phyloP scores from a whole-genome alignment of 1,140 invertebrate species.

The Hypothenemus hampei region DNA sequence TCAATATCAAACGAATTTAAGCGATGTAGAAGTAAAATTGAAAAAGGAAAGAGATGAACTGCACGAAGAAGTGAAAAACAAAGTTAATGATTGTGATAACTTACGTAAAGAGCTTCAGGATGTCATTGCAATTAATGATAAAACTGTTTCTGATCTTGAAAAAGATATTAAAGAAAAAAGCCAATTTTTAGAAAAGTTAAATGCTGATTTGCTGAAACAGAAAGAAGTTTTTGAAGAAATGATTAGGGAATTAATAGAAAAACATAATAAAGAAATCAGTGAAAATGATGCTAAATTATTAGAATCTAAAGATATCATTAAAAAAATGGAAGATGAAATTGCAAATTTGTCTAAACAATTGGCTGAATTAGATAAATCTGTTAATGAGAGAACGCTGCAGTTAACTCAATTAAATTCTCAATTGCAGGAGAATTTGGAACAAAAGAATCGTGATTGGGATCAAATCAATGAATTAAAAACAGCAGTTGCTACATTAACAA shows the following conservation, averaged over 20 bases:
- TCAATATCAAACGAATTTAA: slow-evolving; percentile 29
- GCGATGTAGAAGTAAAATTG: slow-evolving; percentile 30
- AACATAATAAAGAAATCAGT: slow-evolving; percentile 19
- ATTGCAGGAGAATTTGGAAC: neutral
- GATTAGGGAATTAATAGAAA: slow-evolving; percentile 11
- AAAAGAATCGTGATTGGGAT: slow-evolving; percentile 1
- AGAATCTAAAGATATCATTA: slow-evolving; percentile 47
- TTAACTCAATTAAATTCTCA: neutral
- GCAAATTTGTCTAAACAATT: neutral
- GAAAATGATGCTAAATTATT: slow-evolving; percentile 48
- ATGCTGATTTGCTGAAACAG: slow-evolving; percentile 2
- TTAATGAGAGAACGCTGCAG: neutral
- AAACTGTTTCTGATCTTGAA: slow-evolving; percentile 11
- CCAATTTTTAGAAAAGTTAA: slow-evolving; percentile 9
- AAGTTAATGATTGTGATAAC: slow-evolving; percentile 50
- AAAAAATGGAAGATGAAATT: slow-evolving; percentile 44
- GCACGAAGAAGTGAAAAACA: slow-evolving; percentile 40
- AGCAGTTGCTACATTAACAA: slow-evolving; percentile 1
- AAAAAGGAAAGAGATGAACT: slow-evolving; percentile 33
- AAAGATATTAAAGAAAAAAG: slow-evolving; percentile 11
- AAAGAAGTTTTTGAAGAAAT: slow-evolving; percentile 10
- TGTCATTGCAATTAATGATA: slow-evolving; percentile 5
- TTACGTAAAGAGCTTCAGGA: slow-evolving; percentile 43
- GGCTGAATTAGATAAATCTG: neutral
- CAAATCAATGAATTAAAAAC: slow-evolving; percentile 5